Evolutionary conservation across 2,113 vertebrate species (phyloP).

Genomic region (Tragelaphus buxtoni): DNA sequence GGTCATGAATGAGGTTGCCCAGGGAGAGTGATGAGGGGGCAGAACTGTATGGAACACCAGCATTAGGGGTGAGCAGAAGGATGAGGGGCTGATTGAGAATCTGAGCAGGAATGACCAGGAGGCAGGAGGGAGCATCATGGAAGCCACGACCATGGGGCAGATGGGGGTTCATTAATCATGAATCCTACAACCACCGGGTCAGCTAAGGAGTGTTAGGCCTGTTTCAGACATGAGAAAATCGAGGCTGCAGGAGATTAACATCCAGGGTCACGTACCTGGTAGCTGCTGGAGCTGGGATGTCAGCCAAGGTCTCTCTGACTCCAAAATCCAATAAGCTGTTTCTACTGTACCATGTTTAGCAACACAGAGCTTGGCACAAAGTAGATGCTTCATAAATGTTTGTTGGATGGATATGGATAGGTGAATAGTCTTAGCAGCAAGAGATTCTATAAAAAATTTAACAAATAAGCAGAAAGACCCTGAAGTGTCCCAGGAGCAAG

Average conservation of each 20-base stretch:
- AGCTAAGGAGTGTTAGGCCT: neutral
- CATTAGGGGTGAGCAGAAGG: neutral
- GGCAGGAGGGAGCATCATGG: neutral
- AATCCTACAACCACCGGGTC: neutral
- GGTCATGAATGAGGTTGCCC: neutral
- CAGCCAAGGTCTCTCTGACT: neutral
- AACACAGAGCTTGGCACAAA: neutral
- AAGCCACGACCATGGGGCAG: neutral
- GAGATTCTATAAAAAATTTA: neutral
- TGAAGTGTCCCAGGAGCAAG: constrained; percentile 7
- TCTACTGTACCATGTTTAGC: neutral
- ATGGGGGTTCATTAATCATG: neutral
- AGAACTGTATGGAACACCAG: neutral
- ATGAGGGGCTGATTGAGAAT: neutral
- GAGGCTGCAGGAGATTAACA: neutral
- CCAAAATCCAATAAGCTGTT: neutral
- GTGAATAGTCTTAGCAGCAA: neutral
- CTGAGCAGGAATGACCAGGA: neutral
- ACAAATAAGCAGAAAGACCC: constrained; percentile 4
- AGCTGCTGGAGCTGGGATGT: neutral
- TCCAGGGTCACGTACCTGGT: neutral
- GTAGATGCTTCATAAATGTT: neutral
- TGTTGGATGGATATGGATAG: neutral
- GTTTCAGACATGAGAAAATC: neutral
- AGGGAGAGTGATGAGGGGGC: neutral